Percentiles rank a stretch among this genome's conserved stretches.
Evolutionary conservation across 2,888 invertebrate genomes (phyloP).

Genomic region (Apodemia zela): DNA sequence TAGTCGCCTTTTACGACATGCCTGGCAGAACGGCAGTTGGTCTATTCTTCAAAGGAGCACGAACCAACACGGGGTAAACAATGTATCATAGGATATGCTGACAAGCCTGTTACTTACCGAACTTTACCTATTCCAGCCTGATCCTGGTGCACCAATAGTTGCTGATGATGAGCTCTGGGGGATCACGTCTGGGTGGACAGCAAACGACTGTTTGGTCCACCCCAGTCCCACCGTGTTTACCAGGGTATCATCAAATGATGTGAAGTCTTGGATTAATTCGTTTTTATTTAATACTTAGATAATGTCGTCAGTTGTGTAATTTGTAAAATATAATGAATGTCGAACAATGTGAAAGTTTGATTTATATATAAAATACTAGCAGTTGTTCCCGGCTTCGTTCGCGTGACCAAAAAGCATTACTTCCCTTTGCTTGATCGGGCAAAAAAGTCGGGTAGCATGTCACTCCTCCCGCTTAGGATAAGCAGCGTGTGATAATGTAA

Average conservation of each 20-base stretch:
- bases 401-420: too few species aligned
- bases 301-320: background rate
- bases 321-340: background rate
- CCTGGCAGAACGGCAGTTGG: too few species aligned
- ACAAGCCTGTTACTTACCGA: too few species aligned
- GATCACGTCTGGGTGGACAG: slow-evolving; percentile 62
- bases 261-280: slow-evolving; percentile 49
- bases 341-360: background rate
- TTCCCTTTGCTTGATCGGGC: too few species aligned
- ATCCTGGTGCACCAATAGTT: slow-evolving; percentile 62
- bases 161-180: slow-evolving; percentile 62
- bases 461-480: too few species aligned
- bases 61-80: too few species aligned
- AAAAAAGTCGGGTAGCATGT: too few species aligned
- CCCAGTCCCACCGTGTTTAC: slow-evolving; percentile 55
- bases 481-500: too few species aligned
- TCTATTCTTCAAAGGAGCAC: too few species aligned
- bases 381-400: too few species aligned
- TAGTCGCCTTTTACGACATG: too few species aligned
- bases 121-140: slow-evolving; percentile 45
- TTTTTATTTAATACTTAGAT: slow-evolving; percentile 20
- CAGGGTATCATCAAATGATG: slow-evolving; percentile 41
- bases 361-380: background rate
- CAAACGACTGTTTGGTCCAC: slow-evolving; percentile 29
- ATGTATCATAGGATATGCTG: too few species aligned